Base-by-base conservation (phyloP, 2,797 vertebrate species). In the Sebastes iracundus region DNA sequence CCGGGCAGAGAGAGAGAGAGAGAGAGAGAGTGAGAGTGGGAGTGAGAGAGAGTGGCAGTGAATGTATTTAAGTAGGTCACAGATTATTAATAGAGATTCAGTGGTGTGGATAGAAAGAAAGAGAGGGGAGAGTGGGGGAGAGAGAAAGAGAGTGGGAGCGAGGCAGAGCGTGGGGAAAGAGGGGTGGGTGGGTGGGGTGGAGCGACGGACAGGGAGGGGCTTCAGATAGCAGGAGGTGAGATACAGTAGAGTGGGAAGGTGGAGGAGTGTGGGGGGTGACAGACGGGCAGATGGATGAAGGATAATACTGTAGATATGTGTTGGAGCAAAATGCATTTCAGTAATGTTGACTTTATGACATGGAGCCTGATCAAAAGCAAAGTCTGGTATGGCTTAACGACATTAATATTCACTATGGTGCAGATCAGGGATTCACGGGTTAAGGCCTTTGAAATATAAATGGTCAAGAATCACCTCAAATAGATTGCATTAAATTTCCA, bases 51-150 rank as follows among this genome's bases (percentile, higher is more conserved):
- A 93, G 92, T 85, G 88, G 92, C 90, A 93, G 92, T 92, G 93
- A 95, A 94, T 95, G 96, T 94, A 94, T 96, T 96, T 95, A 96
- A 95, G 94, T 96, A 96, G 96, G 96, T 96, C 96, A 96, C 94
- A 95, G 95, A 96, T 96, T 96, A 96, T 96, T 96, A 96, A 95
- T 96, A 96, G 96, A 95, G 95, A 95, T 95, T 93, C 94, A 96
- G 92, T 93, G 93, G 93, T 87, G 92, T 95, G 94, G 95, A 95
- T 92, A 90, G 95, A 95, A 94, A 94, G 94, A 91, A 93, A 90
- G 84, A 87, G 87, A 88, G 79, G 74, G 80, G 84, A 87, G 87
- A 88, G 79, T 18, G 73, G 72, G 81, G 81, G 85, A 79, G 87
- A 84, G 88, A 85, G 88, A 84, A 78, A 78, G 46, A 58, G 79